phyloP scores from a whole-genome alignment of 2,113 vertebrate species.

The Zapornia atra region DNA sequence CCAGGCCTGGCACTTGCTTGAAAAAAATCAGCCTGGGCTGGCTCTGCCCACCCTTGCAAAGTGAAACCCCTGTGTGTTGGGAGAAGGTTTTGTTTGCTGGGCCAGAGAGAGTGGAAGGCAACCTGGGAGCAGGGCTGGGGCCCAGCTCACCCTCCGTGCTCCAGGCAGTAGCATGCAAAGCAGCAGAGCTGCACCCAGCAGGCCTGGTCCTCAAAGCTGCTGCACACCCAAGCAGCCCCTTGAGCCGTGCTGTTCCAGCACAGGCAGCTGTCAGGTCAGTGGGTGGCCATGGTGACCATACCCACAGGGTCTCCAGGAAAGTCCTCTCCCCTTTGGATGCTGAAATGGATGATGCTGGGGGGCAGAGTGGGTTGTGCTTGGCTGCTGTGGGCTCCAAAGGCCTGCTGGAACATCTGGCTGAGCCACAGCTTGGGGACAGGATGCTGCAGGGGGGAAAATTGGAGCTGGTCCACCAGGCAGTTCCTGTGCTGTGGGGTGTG shows the following conservation, averaged over 20 bases:
- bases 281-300: no score
- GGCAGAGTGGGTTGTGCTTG: not conserved
- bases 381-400: fast-evolving
- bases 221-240: not conserved
- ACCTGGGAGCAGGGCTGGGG: not conserved
- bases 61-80: fast-evolving
- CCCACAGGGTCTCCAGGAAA: not conserved
- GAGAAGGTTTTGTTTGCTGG: not conserved
- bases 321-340: not conserved
- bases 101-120: not conserved
- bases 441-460: not conserved
- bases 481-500: not conserved
- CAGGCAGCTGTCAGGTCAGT: no score
- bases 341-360: not conserved
- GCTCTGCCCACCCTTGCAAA: not conserved
- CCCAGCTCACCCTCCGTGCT: fast-evolving
- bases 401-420: no score
- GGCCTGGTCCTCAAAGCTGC: not conserved
- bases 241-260: fast-evolving
- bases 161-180: not conserved
- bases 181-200: not conserved
- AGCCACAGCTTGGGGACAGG: not conserved
- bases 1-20: not conserved
- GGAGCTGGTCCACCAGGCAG: not conserved
- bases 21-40: not conserved